A percentile compares a stretch with the other conserved stretches of the same genome.
These are phyloP conservation scores for Orthonyx spaldingii DNA, from an alignment of 2,113 vertebrate genomes.

Conservation along the genomic window DNA sequence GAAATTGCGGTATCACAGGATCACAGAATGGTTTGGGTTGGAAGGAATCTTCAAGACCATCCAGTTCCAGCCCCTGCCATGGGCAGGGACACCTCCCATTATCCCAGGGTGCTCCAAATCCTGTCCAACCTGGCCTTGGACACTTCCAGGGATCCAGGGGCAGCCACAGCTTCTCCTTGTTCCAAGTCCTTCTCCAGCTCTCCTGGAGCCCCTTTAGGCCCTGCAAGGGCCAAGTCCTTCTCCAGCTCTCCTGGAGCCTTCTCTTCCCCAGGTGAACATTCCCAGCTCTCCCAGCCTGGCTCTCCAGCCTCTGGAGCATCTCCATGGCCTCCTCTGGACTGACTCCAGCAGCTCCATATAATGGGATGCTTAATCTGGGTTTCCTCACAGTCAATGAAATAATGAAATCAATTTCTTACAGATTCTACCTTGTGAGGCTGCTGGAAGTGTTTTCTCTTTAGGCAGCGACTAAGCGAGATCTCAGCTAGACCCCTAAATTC, in stretches of 20 bases:
- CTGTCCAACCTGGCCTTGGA: rapidly evolving
- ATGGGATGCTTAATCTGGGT: neutral
- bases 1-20: rapidly evolving
- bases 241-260: neutral
- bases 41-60: neutral
- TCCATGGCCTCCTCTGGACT: rapidly evolving
- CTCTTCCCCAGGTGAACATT: rapidly evolving
- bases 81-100: neutral
- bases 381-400: neutral
- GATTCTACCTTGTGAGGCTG: neutral
- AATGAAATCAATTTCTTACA: neutral
- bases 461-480: neutral
- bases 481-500: neutral
- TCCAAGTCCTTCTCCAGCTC: neutral
- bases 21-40: neutral
- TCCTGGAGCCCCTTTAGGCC: neutral
- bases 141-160: neutral
- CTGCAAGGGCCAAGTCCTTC: neutral
- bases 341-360: rapidly evolving
- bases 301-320: neutral
- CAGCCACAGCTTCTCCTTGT: neutral
- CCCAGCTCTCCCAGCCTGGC: neutral
- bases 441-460: neutral
- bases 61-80: neutral
- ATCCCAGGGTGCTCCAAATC: rapidly evolving